Evolutionary conservation across 1,140 invertebrate genomes (phyloP).

Genomic region (Carcinoscorpius rotundicauda): DNA sequence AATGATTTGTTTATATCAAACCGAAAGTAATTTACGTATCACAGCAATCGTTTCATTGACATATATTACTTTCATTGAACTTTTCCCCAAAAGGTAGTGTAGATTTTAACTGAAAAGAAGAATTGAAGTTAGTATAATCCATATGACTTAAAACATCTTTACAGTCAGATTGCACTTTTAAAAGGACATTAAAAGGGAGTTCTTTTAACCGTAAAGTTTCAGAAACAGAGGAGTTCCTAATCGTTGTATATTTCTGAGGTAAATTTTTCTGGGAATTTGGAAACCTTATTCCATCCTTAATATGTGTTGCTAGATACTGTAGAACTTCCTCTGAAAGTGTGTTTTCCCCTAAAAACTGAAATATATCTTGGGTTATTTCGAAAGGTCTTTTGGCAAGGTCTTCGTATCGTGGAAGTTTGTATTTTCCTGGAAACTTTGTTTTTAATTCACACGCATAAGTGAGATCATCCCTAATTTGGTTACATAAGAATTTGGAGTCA

Average conservation of each 20-base stretch:
- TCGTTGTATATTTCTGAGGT: conserved; percentile 10
- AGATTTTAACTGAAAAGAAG: too few relatives aligned
- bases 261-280: background rate
- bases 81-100: too few relatives aligned
- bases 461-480: conserved; percentile 55
- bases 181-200: background rate
- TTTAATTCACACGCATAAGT: conserved; percentile 49
- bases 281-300: conserved; percentile 7
- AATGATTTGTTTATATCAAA: too few relatives aligned
- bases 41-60: too few relatives aligned
- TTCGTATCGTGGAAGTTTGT: conserved; percentile 51
- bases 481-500: conserved; percentile 57
- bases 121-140: too few relatives aligned
- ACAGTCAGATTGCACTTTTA: too few relatives aligned
- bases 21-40: too few relatives aligned
- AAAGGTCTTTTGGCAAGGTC: conserved; percentile 68
- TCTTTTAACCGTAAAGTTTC: conserved; percentile 7
- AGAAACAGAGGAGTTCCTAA: conserved; percentile 12
- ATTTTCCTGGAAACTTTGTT: conserved; percentile 51
- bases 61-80: too few relatives aligned
- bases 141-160: too few relatives aligned
- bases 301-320: conserved; percentile 16
- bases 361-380: conserved; percentile 48
- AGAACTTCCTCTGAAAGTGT: conserved; percentile 7
- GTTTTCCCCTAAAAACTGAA: conserved; percentile 56